These are phyloP conservation scores for Helleia helle DNA, from an alignment of 2,888 invertebrate species.

Conservation along the genomic window DNA sequence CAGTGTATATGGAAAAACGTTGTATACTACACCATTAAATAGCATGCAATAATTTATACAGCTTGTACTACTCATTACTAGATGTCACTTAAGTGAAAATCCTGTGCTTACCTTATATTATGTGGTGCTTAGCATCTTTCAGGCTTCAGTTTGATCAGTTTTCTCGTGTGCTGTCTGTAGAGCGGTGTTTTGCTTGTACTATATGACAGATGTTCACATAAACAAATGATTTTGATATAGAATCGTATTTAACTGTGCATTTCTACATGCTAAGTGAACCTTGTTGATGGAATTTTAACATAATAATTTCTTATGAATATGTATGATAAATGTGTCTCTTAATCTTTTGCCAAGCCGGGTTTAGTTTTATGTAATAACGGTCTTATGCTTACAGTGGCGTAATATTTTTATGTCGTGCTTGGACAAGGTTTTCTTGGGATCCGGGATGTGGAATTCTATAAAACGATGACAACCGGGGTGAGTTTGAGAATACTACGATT, in stretches of 20 bases:
- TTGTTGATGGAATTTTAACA: too few species aligned
- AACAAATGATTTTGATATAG: too few species aligned
- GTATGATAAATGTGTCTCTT: neutral
- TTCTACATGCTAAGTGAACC: too few species aligned
- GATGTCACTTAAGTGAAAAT: slow-evolving; percentile 25
- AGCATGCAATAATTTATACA: too few species aligned
- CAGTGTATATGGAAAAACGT: too few species aligned
- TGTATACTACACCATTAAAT: too few species aligned
- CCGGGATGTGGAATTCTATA: slow-evolving; percentile 53
- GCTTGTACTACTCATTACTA: slow-evolving; percentile 32
- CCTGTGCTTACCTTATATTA: neutral
- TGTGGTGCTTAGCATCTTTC: slow-evolving; percentile 38
- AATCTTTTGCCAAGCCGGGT: slow-evolving; percentile 14
- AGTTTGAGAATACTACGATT: too few species aligned
- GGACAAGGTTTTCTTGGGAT: slow-evolving; percentile 45
- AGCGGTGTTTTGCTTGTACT: slow-evolving; percentile 61
- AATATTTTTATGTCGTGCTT: slow-evolving; percentile 44
- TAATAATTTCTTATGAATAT: too few species aligned
- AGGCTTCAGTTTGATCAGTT: slow-evolving; percentile 62
- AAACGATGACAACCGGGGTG: slow-evolving; percentile 65
- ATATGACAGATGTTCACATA: slow-evolving; percentile 52
- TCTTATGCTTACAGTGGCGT: slow-evolving; percentile 37
- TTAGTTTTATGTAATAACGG: slow-evolving; percentile 39
- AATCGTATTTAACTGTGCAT: too few species aligned
- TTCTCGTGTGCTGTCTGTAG: slow-evolving; percentile 51